Conservation (phyloP, 2,888 invertebrate species). For the Branchipolynoe longqiensis region DNA sequence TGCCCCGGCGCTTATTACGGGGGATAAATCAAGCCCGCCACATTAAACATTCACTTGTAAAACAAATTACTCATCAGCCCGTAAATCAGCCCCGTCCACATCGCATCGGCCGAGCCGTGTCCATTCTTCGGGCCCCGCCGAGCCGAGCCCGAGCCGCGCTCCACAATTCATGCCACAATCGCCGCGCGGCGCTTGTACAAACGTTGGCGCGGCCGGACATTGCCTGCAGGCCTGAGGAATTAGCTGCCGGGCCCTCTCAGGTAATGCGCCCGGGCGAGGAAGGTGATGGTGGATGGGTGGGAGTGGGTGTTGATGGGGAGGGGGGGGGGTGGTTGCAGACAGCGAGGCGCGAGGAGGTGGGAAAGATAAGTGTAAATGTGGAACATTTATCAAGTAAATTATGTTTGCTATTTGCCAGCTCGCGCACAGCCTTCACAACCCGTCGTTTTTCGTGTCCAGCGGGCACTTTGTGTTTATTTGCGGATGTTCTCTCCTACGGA, state of each 20-base stretch:
- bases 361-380: constrained; percentile 47
- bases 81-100: constrained; percentile 41
- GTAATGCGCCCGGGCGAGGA: constrained; percentile 22
- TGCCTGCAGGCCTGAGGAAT: constrained; percentile 37
- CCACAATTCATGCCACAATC: constrained; percentile 56
- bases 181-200: constrained; percentile 29
- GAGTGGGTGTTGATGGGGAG: neutral
- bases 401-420: constrained; percentile 43
- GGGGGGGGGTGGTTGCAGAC: neutral
- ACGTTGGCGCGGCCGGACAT: constrained; percentile 40
- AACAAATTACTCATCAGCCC: constrained; percentile 55
- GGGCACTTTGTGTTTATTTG: constrained; percentile 51
- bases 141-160: no score
- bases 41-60: constrained; percentile 58
- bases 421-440: constrained; percentile 27
- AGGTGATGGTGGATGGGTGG: neutral
- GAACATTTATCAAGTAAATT: constrained; percentile 42
- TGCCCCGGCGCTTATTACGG: constrained; percentile 40
- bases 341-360: neutral
- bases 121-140: constrained; percentile 37
- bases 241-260: neutral
- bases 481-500: constrained; percentile 13
- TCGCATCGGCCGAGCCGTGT: constrained; percentile 30
- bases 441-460: constrained; percentile 27
- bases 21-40: constrained; percentile 43